Evolutionary conservation across 2,797 vertebrate species (phyloP), one percentile per base, ranked within the genome.

Genomic region (Sebastes elongatus): DNA sequence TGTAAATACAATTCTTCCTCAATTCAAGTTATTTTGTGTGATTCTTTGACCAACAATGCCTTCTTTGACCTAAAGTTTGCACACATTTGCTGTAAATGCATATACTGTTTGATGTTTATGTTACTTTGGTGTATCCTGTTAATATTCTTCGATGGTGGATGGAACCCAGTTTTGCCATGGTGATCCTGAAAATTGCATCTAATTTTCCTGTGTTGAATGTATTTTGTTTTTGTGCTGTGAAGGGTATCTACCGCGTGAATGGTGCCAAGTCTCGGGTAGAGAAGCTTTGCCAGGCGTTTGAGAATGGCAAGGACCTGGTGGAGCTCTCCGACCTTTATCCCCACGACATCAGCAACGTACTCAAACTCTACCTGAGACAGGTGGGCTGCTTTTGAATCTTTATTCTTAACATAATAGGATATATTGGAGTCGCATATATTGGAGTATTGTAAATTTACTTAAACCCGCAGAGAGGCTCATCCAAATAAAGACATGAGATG

Each of bases 341-440:
- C 4, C 98, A 99, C 28, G 99, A 99, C 92, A 99, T 99, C 77
- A 99, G 98, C 95, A 99, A 99, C 10, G 98, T 99, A 22, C 97
- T 99, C 64, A 99, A 99, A 86, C 93, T 99, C 57, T 99, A 99
- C 94, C 96, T 99, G 88, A 96, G 99, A 89, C 98, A 99, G 97
- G 99, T 98, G 92, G 80, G 91, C 73, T 57, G 78, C 67, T 71
- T 63, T 32, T 76, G 1, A 55, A 25, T 10, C 14, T 7, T 46
- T 60, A 6, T 56, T 5, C 10, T 2, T 27, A 14, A 9, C 8
- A 42, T 8, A 25, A 30, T 13, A 13, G 0, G 7, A 14, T 42
- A 42, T 49, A 30, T 49, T 56, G 1, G 23, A 42, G 38, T 42
- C 13, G 0, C 38, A 42, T 42, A 42, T 42, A 42, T 42, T 42